Evolutionary conservation across 92 coral and sea anemone genomes (phyloP), one percentile per base, ranked within the genome.

Genomic region (Parazoanthus atlanticus): DNA sequence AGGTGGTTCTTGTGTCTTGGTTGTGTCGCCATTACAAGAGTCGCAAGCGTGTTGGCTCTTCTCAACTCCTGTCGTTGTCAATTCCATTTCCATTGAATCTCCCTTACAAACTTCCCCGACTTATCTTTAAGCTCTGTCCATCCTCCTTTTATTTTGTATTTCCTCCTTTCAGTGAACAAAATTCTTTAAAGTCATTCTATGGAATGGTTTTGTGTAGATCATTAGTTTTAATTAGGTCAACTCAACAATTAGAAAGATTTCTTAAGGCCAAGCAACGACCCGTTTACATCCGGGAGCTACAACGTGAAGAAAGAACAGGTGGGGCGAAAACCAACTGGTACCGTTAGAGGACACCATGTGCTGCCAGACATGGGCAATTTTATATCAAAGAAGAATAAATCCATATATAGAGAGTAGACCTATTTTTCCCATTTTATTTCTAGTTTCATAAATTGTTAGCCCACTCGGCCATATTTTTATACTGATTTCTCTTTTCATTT

Each of bases 231-330:
- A 69, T 46, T 43, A 43, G 41, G 64, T 67, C 34, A 70, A 25
- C 19, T 49, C 32, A 84, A 43, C 87, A 31, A 43, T 70, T 38
- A 75, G 79, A 25, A 84, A 84, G 78, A 67, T 47, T 71, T 71
- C 47, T 46, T 28, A 69, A 84, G 46, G 61, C 58, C 83, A 47
- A 17, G 67, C 46, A 11, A 79, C 76, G 76, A 84, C 78, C 78
- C 8, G 78, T 74, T 84, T 41, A 69, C 46, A 69, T 84, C 78
- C 77, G 78, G 77, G 78, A 46, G 15, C 46, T 83, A 23, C 49
- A 9, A 3, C 15, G 40, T 69, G n/a, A 41, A 84, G 65, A 82
- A 82, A 26, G 87, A 84, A 30, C 87, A 84, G 87, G 87, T 84
- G 87, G 86, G 12, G 25, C 61, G 1, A 65, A 65, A 82, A 67